These are phyloP conservation scores for Agonopterix arenella DNA, from an alignment of 2,888 invertebrate genomes.

Conservation along the genomic window DNA sequence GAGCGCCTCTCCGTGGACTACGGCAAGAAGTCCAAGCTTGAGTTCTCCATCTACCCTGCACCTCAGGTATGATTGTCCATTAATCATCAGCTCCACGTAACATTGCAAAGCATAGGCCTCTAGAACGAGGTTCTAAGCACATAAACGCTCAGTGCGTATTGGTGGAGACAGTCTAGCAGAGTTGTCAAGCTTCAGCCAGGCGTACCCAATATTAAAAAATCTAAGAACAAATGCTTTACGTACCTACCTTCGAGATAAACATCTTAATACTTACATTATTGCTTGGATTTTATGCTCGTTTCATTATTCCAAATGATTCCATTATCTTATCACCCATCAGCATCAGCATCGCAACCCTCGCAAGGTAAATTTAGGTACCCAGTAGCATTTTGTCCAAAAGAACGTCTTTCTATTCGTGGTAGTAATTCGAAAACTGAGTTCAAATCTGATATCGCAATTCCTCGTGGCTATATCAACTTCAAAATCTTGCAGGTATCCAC, in stretches of 20 bases:
- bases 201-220: no score
- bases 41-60: slow-evolving; percentile 96
- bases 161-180: no score
- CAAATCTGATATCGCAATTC: not conserved
- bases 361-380: no score
- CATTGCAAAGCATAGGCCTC: no score
- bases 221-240: no score
- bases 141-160: no score
- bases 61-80: slow-evolving; percentile 81
- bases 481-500: slow-evolving; percentile 81
- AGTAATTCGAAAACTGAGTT: not conserved
- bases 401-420: not conserved
- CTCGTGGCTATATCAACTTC: not conserved
- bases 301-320: not conserved
- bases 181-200: no score
- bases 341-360: not conserved
- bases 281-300: no score
- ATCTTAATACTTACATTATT: no score
- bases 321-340: not conserved
- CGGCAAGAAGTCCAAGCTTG: slow-evolving; percentile 95
- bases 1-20: slow-evolving; percentile 94
- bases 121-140: no score
- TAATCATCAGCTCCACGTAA: not conserved
- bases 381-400: not conserved
- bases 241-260: no score